Percentiles rank a stretch among this genome's conserved stretches.
phyloP scores from a whole-genome alignment of 2,888 invertebrate species.

The Oegoconia quadripuncta region DNA sequence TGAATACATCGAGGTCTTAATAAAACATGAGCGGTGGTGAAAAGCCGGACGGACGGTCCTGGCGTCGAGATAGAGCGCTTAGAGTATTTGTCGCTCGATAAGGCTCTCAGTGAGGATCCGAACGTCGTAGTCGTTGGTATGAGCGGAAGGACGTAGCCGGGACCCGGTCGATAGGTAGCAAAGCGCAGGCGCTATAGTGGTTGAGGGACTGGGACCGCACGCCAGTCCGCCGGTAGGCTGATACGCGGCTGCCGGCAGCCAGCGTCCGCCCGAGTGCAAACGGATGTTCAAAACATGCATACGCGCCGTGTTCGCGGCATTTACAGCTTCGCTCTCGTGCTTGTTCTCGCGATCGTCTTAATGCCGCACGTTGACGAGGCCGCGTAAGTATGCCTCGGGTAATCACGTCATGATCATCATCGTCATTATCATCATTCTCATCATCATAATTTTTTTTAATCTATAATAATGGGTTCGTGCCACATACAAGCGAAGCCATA shows the following conservation, averaged over 20 bases:
- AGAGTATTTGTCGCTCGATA: slow-evolving; percentile 54
- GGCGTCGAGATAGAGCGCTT: slow-evolving; percentile 43
- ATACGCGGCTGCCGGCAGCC: slow-evolving; percentile 64
- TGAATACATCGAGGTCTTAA: slow-evolving; percentile 28
- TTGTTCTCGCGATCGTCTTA: slow-evolving; percentile 59
- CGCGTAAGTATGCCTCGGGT: slow-evolving; percentile 52
- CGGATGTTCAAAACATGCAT: slow-evolving; percentile 53
- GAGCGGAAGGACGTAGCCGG: slow-evolving; percentile 48
- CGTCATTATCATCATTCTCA: no score
- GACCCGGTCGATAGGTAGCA: slow-evolving; percentile 57
- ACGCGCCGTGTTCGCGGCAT: slow-evolving; percentile 61
- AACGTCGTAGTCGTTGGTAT: slow-evolving; percentile 35
- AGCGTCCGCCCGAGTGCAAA: slow-evolving; percentile 46
- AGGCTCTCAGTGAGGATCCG: slow-evolving; percentile 51
- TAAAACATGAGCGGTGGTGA: slow-evolving; percentile 42
- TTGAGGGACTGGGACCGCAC: slow-evolving; percentile 36
- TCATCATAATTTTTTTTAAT: no score
- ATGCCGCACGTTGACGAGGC: slow-evolving; percentile 59
- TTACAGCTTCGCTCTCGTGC: slow-evolving; percentile 58
- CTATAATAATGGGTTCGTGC: slow-evolving; percentile 14
- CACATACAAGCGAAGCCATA: slow-evolving; percentile 45
- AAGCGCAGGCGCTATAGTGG: slow-evolving; percentile 58
- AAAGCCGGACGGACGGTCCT: slow-evolving; percentile 28
- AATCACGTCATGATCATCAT: slow-evolving; percentile 4
- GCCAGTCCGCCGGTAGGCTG: slow-evolving; percentile 63